Conservation (phyloP, 2,888 invertebrate genomes). For the Orthosia gothica region DNA sequence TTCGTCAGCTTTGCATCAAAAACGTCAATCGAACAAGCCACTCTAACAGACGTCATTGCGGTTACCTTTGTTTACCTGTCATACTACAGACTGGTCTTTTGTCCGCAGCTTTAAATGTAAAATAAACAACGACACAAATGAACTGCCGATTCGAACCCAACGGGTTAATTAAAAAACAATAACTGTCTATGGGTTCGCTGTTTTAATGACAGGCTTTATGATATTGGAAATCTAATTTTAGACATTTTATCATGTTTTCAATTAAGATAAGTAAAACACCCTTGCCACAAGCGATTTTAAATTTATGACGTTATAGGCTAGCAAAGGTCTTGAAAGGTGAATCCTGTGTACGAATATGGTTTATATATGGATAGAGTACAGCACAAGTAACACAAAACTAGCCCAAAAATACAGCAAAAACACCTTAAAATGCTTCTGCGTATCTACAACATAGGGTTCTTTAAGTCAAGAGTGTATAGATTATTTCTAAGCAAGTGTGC, state of each 20-base stretch:
- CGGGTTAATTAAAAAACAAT: slow-evolving; percentile 59
- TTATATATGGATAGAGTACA: background rate
- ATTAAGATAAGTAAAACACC: background rate
- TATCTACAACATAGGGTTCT: too few relatives aligned
- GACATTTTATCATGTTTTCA: slow-evolving; percentile 4
- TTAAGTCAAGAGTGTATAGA: too few relatives aligned
- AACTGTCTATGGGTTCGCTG: slow-evolving; percentile 19
- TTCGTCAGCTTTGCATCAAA: slow-evolving; percentile 9
- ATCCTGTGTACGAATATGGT: too few relatives aligned
- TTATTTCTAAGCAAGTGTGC: too few relatives aligned
- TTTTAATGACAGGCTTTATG: slow-evolving; percentile 7
- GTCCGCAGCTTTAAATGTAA: slow-evolving; percentile 29
- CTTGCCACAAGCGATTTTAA: too few relatives aligned
- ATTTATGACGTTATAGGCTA: too few relatives aligned
- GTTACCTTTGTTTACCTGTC: slow-evolving; percentile 4
- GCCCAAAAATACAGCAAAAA: background rate
- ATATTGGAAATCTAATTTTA: slow-evolving; percentile 17
- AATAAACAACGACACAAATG: slow-evolving; percentile 42
- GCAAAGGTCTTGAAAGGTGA: too few relatives aligned
- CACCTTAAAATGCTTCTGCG: background rate
- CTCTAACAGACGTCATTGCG: slow-evolving; percentile 4
- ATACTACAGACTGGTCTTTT: slow-evolving; percentile 6
- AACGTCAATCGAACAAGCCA: slow-evolving; percentile 12
- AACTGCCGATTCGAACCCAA: slow-evolving; percentile 17
- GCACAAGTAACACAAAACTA: background rate